Evolutionary conservation across 2,888 invertebrate species (phyloP).

Genomic region (Mimas tiliae): DNA sequence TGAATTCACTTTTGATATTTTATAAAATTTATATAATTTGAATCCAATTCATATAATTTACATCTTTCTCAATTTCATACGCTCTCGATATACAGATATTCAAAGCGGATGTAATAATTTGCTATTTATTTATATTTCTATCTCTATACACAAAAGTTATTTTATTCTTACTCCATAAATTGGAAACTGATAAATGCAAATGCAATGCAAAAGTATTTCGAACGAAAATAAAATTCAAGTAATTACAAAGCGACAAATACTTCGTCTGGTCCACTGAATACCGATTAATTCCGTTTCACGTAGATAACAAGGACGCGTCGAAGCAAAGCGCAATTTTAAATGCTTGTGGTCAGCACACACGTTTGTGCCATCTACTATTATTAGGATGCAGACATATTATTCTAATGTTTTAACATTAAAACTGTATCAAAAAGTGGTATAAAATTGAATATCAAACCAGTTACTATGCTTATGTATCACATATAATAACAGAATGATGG

Average conservation of each 20-base stretch:
- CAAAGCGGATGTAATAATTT: too few species aligned
- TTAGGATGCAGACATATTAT: conserved; percentile 44
- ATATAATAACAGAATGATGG: too few species aligned
- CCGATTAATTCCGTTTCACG: conserved; percentile 48
- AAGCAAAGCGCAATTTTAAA: conserved; percentile 63
- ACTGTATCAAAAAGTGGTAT: background rate
- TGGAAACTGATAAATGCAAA: conserved; percentile 10
- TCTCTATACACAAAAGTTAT: background rate
- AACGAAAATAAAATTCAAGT: conserved; percentile 10
- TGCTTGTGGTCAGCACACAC: conserved; percentile 56
- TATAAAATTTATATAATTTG: too few species aligned
- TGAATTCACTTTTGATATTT: too few species aligned
- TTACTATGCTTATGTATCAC: too few species aligned
- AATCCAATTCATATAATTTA: too few species aligned
- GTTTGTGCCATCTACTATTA: conserved; percentile 54
- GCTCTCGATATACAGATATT: too few species aligned
- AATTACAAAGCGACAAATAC: conserved; percentile 32
- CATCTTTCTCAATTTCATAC: too few species aligned
- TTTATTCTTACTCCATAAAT: conserved; percentile 8
- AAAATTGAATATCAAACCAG: too few species aligned
- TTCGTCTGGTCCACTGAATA: conserved; percentile 45
- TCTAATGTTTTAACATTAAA: too few species aligned
- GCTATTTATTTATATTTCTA: background rate
- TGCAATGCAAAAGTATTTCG: conserved; percentile 12
- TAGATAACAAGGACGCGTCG: conserved; percentile 40